Evolutionary conservation across 2,888 invertebrate species (phyloP).

Genomic region (Pammene aurita): DNA sequence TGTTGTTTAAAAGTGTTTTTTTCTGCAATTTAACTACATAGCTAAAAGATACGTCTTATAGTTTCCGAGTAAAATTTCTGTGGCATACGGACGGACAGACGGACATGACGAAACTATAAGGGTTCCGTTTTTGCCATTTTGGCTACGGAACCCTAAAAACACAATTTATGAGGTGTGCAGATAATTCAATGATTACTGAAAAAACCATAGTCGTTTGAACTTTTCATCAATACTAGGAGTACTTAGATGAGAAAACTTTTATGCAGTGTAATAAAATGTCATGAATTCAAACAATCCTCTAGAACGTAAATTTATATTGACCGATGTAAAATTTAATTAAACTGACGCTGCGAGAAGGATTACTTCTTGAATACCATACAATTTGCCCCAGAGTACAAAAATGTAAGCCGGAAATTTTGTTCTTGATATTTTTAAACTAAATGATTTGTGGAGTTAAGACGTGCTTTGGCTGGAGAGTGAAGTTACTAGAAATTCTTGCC

Average conservation of each 20-base stretch:
- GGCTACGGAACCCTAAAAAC: too few relatives aligned
- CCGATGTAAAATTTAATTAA: conserved; percentile 25
- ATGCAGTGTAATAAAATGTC: conserved; percentile 15
- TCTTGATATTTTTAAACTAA: conserved; percentile 4
- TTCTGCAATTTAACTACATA: too few relatives aligned
- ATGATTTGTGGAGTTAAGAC: conserved; percentile 16
- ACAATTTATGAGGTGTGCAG: too few relatives aligned
- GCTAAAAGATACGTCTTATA: too few relatives aligned
- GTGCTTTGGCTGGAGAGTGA: conserved; percentile 7
- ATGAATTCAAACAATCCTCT: conserved; percentile 16
- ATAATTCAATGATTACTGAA: too few relatives aligned
- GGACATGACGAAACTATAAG: too few relatives aligned
- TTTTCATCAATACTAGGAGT: not conserved
- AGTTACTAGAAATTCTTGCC: conserved; percentile 1
- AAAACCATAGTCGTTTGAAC: too few relatives aligned
- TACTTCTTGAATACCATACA: conserved; percentile 1
- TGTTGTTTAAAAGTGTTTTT: too few relatives aligned
- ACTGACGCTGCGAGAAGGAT: not conserved
- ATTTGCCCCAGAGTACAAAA: not conserved
- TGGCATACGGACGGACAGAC: too few relatives aligned
- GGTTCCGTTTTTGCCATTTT: too few relatives aligned
- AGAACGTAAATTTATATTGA: conserved; percentile 25
- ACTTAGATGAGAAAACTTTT: conserved; percentile 14
- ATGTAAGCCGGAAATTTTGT: not conserved
- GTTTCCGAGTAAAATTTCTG: too few relatives aligned